phyloP scores from a whole-genome alignment of 2,797 vertebrate genomes.

The Tauraco hartlaubi region DNA sequence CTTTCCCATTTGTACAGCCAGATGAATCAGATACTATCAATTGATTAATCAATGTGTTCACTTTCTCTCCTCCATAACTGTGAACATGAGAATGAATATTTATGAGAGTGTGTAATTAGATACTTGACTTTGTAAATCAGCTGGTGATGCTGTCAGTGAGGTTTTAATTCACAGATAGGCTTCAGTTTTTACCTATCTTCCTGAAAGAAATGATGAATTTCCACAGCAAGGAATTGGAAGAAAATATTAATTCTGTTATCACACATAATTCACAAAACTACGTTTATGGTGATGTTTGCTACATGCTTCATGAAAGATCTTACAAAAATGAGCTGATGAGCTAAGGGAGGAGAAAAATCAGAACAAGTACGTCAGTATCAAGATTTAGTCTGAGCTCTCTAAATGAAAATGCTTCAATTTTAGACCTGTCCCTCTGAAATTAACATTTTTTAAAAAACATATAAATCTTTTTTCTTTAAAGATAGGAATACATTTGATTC shows the following conservation, averaged over 20 bases:
- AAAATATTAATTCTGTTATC: neutral
- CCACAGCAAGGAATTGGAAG: neutral
- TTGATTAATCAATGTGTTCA: slow-evolving; percentile 76
- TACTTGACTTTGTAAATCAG: slow-evolving; percentile 77
- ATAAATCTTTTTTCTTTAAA: neutral
- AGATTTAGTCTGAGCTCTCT: neutral
- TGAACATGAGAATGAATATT: slow-evolving; percentile 79
- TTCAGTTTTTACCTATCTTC: slow-evolving; percentile 47
- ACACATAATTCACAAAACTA: slow-evolving; percentile 28
- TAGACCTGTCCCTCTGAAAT: neutral
- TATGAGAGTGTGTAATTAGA: slow-evolving; percentile 76
- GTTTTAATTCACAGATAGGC: slow-evolving; percentile 36
- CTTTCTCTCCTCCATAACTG: slow-evolving; percentile 71
- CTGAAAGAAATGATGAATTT: slow-evolving; percentile 26
- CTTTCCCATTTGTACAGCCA: slow-evolving; percentile 28
- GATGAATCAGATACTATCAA: slow-evolving; percentile 76
- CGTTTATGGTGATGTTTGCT: slow-evolving; percentile 26
- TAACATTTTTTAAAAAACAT: neutral
- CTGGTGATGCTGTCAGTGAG: slow-evolving; percentile 34
- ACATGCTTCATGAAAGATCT: neutral
- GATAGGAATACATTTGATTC: neutral
- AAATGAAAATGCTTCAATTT: neutral
- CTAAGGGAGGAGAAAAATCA: neutral
- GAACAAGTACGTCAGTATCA: neutral
- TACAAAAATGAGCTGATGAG: neutral